Percentiles rank a stretch among this genome's conserved stretches.
Conservation (phyloP, 37 sponge, comb jelly and placozoan genomes). For the Eunapius fragilis region DNA sequence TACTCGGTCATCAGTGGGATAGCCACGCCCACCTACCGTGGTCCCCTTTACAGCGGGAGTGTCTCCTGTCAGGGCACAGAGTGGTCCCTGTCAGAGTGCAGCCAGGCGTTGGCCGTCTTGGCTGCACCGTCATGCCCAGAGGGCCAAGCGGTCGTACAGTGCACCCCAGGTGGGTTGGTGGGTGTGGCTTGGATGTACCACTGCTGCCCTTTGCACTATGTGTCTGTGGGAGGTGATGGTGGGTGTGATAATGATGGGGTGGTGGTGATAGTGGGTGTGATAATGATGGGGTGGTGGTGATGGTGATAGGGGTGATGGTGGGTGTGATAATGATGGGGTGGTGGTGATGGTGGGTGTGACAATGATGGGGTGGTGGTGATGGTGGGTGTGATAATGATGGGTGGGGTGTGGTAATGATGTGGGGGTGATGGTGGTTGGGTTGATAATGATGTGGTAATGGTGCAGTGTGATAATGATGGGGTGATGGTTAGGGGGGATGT, state of each 20-base stretch:
- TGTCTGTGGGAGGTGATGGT: background rate
- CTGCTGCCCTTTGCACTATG: background rate
- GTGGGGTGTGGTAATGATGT: too few relatives aligned
- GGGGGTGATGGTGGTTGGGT: too few relatives aligned
- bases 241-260: background rate
- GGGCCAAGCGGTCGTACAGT: background rate
- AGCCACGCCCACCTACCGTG: background rate
- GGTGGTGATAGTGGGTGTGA: too few relatives aligned
- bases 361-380: too few relatives aligned
- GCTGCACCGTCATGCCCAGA: background rate
- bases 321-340: too few relatives aligned
- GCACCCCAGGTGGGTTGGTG: background rate
- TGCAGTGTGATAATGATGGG: too few relatives aligned
- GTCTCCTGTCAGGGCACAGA: constrained; percentile 35
- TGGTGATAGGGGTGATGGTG: too few relatives aligned
- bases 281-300: too few relatives aligned
- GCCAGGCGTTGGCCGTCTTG: background rate
- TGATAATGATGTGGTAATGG: too few relatives aligned
- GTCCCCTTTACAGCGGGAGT: constrained; percentile 4
- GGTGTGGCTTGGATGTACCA: background rate
- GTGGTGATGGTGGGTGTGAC: too few relatives aligned
- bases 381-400: too few relatives aligned
- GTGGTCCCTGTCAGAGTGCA: constrained; percentile 11
- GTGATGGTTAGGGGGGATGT: too few relatives aligned
- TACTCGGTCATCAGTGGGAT: background rate